Base-by-base conservation (phyloP, 2,113 vertebrate genomes). In the Atractosteus spatula region DNA sequence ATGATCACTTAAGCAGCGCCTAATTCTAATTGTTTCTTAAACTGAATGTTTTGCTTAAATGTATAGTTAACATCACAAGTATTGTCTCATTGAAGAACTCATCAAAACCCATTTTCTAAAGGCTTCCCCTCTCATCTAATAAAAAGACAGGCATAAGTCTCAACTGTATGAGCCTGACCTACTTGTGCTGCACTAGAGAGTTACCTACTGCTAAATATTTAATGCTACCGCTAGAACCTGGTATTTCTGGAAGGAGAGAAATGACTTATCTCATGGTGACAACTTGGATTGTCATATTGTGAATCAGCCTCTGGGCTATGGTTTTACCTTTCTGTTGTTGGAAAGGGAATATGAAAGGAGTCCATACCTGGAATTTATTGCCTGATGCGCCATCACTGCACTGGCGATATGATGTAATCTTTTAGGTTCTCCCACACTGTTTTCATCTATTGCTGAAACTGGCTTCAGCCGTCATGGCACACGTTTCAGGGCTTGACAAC, bases 141-240 rank as follows among this genome's bases (percentile, higher is more conserved):
- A 42, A 3, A 66, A 13, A 44, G 41, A 43, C 14, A 59, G 57
- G 12, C 5, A 59, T 5, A 59, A 59, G n/a, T 59, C 57, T 59
- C 12, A 51, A 41, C 64, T 68, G 8, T n/a, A 10, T 10, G 8
- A 16, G 13, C 47, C 45, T 67, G 66, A 14, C 66, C 44, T 16
- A 16, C 51, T 47, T 67, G 4, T 17, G 14, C 66, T 13, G 57
- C 66, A 16, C 66, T 14, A 51, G 44, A 7, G 43, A 51, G 44
- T 44, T 67, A 29, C 44, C 66, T 10, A 3, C 66, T 67, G 66
- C 45, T 51, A 44, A 47, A 51, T 17, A 17, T 67, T 67, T n/a
- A 1, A 4, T 67, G 43, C 66, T 51, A 47, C 2, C 11, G 66
- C 8, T 12, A 66, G 3, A 42, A 6, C 2, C 45, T 66, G 64